Evolutionary conservation across 2,113 vertebrate genomes (phyloP).

Genomic region (Perca flavescens): DNA sequence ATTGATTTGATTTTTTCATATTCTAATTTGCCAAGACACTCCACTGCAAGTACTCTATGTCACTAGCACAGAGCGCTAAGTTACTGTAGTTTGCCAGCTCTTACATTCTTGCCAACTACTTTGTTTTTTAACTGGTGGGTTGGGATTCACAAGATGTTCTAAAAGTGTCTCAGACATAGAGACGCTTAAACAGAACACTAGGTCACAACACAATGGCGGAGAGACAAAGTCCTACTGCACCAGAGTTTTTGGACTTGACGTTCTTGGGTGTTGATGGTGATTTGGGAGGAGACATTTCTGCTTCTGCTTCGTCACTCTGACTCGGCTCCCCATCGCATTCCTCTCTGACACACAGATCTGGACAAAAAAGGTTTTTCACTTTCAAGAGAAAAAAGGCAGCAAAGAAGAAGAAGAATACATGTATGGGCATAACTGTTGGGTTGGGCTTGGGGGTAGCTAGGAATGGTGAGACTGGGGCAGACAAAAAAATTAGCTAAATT

Average conservation of each 20-base stretch:
- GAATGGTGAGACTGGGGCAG: neutral
- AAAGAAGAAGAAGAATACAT: neutral
- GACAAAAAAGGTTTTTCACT: constrained; percentile 22
- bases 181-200: neutral
- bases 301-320: constrained; percentile 90
- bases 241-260: constrained; percentile 91
- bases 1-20: constrained; percentile 38
- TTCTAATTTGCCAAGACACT: constrained; percentile 13
- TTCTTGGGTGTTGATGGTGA: constrained; percentile 93
- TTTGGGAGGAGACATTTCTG: constrained; percentile 92
- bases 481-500: neutral
- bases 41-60: constrained; percentile 27
- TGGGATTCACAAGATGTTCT: constrained; percentile 35
- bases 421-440: neutral
- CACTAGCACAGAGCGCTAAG: constrained; percentile 28
- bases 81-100: constrained; percentile 40
- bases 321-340: constrained; percentile 88
- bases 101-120: constrained; percentile 18
- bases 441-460: neutral
- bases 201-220: neutral
- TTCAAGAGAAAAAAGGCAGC: neutral
- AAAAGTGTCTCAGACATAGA: constrained; percentile 15
- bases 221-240: constrained; percentile 71
- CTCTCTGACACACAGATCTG: constrained; percentile 87
- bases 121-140: constrained; percentile 49